These are phyloP conservation scores for Choloepus hoffmanni DNA, from an alignment of 2,113 vertebrate genomes.

Conservation along the genomic window DNA sequence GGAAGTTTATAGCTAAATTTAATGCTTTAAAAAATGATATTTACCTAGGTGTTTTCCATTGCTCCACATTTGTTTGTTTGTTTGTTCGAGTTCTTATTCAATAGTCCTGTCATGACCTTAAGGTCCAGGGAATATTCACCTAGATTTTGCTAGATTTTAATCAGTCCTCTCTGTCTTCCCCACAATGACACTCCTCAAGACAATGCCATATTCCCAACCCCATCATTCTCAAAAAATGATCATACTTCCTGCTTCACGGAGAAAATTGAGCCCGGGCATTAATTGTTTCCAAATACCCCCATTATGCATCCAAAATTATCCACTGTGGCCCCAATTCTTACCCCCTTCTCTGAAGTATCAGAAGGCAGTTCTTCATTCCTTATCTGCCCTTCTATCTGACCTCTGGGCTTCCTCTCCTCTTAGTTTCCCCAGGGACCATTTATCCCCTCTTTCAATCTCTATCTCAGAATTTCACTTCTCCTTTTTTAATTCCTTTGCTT, in stretches of 20 bases:
- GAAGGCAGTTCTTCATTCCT: not conserved
- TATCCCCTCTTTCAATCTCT: not conserved
- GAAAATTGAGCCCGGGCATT: not conserved
- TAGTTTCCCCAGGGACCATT: not conserved
- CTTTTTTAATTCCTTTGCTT: not conserved
- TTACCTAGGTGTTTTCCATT: not conserved
- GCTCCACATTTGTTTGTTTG: not conserved
- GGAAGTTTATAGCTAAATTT: not conserved
- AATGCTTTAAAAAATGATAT: not conserved
- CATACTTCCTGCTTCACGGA: not conserved
- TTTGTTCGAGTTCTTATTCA: not conserved
- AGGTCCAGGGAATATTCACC: not conserved
- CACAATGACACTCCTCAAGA: not conserved
- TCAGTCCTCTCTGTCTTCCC: not conserved
- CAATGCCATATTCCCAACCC: not conserved
- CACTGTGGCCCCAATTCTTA: not conserved
- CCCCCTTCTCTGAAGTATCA: not conserved
- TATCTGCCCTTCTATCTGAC: too few species aligned
- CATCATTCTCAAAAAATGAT: not conserved
- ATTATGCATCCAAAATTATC: not conserved
- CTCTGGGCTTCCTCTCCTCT: not conserved
- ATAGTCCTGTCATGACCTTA: not conserved
- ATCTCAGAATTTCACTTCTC: not conserved
- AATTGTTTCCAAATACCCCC: not conserved
- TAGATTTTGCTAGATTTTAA: constrained; percentile 2